These are phyloP conservation scores for Speoplatyrhinus poulsoni DNA, from an alignment of 2,113 vertebrate genomes.

Conservation along the genomic window DNA sequence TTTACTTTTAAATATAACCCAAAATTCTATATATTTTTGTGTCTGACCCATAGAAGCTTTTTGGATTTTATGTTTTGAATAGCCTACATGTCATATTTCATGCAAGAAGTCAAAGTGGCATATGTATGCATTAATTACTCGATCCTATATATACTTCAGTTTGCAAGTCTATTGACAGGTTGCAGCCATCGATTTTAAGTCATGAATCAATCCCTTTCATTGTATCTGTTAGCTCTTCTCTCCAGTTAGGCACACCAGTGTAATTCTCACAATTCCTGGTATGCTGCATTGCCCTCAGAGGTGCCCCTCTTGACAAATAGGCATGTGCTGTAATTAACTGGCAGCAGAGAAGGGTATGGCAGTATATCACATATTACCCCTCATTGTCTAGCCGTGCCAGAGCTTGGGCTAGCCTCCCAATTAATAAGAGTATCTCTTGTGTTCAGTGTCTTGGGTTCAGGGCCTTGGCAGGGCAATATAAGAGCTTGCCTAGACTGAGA, in stretches of 20 bases:
- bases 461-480: background rate
- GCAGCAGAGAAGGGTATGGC: constrained; percentile 38
- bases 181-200: background rate
- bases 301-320: constrained; percentile 24
- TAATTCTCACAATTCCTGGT: constrained; percentile 50
- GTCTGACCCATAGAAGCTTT: too few species aligned
- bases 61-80: too few species aligned
- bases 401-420: constrained; percentile 47
- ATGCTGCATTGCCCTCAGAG: constrained; percentile 41
- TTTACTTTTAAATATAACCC: too few species aligned
- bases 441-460: constrained; percentile 27
- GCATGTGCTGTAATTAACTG: constrained; percentile 49
- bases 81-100: too few species aligned
- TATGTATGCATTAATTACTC: too few species aligned
- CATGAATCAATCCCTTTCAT: constrained; percentile 13
- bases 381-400: constrained; percentile 25
- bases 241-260: constrained; percentile 32
- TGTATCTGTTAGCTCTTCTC: constrained; percentile 22
- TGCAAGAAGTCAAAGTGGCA: too few species aligned
- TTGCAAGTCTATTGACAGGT: too few species aligned
- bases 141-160: too few species aligned
- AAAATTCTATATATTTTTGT: too few species aligned
- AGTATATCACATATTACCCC: constrained; percentile 35
- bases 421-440: constrained; percentile 62
- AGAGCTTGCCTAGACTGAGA: constrained; percentile 21